Evolutionary conservation across 2,113 vertebrate genomes (phyloP).

Genomic region (Trochalopteron elliotii): DNA sequence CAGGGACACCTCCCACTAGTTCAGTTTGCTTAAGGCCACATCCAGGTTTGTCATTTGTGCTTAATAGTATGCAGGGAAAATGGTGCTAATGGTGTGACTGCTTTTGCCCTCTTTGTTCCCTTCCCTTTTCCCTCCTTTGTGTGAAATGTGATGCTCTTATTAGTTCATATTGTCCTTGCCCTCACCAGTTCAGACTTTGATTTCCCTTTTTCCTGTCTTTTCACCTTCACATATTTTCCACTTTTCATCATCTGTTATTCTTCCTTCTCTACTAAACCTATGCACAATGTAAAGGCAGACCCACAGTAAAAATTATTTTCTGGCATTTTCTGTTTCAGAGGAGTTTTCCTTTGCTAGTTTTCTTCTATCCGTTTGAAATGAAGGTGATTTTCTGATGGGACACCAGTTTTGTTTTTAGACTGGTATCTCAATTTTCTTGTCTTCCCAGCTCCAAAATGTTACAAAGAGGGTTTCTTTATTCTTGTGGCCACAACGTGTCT

Average conservation of each 20-base stretch:
- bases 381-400: constrained; percentile 2
- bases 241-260: neutral
- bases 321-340: constrained; percentile 6
- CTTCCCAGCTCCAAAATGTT: neutral
- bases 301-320: constrained; percentile 1
- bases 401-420: neutral
- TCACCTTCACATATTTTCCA: neutral
- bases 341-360: neutral
- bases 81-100: neutral
- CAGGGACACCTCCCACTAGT: neutral
- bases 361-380: constrained; percentile 4
- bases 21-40: neutral
- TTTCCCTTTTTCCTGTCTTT: constrained; percentile 23
- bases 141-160: neutral
- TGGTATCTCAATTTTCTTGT: neutral
- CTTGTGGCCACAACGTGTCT: neutral
- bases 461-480: neutral
- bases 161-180: neutral
- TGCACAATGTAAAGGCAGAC: neutral
- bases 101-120: neutral
- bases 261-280: neutral
- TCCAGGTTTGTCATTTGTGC: neutral
- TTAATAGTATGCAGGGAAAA: neutral
- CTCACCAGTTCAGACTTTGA: neutral
- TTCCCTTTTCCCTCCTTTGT: neutral